These are phyloP conservation scores for Rhineura floridana DNA, from an alignment of 2,113 vertebrate species.

Conservation along the genomic window DNA sequence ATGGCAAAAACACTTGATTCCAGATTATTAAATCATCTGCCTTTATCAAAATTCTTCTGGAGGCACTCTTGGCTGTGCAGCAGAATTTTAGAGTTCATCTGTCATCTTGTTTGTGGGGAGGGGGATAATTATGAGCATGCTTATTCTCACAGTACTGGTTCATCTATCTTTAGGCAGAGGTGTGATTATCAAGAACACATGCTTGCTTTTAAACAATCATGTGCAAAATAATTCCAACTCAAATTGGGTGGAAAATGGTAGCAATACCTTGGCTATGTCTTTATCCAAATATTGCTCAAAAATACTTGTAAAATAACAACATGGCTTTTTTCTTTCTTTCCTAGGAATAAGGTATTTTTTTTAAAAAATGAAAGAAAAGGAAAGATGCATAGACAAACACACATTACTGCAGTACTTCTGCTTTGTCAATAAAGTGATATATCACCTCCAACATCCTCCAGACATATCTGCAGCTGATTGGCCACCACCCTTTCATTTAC, in stretches of 20 bases:
- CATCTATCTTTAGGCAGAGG: background rate
- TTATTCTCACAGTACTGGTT: background rate
- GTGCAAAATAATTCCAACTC: background rate
- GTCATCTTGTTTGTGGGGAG: background rate
- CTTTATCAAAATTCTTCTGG: background rate
- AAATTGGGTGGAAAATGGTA: slow-evolving; percentile 41
- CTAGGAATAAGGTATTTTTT: slow-evolving; percentile 26
- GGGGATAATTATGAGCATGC: background rate
- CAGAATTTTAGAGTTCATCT: background rate
- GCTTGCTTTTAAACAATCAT: background rate
- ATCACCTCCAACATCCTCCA: too few species aligned
- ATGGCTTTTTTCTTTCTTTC: slow-evolving; percentile 29
- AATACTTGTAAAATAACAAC: too few species aligned
- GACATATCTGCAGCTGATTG: too few species aligned
- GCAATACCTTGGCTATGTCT: slow-evolving; percentile 17
- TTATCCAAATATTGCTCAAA: background rate
- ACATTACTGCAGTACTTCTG: slow-evolving; percentile 49
- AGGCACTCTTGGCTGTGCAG: background rate
- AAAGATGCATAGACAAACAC: background rate
- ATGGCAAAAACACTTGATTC: background rate
- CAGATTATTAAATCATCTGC: background rate
- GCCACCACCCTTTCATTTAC: too few species aligned
- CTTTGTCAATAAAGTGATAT: slow-evolving; percentile 23
- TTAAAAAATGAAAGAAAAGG: background rate
- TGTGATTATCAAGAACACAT: background rate